Evolutionary conservation across 2,113 vertebrate species (phyloP), one percentile per base, ranked within the genome.

Genomic region (Paracyprichromis sp.): DNA sequence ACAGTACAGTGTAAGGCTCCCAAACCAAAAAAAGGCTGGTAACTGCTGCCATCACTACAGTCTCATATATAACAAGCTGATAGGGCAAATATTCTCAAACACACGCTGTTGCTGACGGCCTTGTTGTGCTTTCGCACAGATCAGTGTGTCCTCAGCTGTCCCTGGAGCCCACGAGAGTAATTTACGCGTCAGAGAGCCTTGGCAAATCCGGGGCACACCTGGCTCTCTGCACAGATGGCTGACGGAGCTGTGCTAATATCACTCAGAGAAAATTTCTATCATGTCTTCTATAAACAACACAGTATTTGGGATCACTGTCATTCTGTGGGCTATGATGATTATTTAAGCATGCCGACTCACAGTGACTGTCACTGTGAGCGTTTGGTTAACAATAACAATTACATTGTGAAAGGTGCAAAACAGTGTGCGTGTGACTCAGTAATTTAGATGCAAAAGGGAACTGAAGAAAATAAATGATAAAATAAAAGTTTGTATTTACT

Each of bases 61-160:
- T 31, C 29, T 85, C 56, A 7, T 85, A 19, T 85, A 21, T 19
- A 31, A 76, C 50, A 53, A 80, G 57, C 84, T 66, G 76, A 80
- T 66, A 9, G 17, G 26, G 17, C 11, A 40, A 66, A 38, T 71
- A 53, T 54, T 26, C 45, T 76, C 31, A 19, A 66, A 53, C 14
- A 8, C 14, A 13, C 4, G 1, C 29, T 36, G 80, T 71, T 56
- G 83, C 89, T 85, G 83, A 79, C 12, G 3, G 52, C 29, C 7
- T 36, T 36, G 50, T 83, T 83, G 26, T 81, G 82, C 4, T 85
- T 86, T 59, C 24, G 56, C 54, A 59, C 61, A 79, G 6, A 73
- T 83, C 78, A 43, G 53, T 56, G 84, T 89, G 84, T 89, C 90
- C 79, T 80, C 79, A 87, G 57, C 82, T 83, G 84, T 31, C 17